phyloP scores from a whole-genome alignment of 1,140 invertebrate genomes.

The Brachystomella parvula region DNA sequence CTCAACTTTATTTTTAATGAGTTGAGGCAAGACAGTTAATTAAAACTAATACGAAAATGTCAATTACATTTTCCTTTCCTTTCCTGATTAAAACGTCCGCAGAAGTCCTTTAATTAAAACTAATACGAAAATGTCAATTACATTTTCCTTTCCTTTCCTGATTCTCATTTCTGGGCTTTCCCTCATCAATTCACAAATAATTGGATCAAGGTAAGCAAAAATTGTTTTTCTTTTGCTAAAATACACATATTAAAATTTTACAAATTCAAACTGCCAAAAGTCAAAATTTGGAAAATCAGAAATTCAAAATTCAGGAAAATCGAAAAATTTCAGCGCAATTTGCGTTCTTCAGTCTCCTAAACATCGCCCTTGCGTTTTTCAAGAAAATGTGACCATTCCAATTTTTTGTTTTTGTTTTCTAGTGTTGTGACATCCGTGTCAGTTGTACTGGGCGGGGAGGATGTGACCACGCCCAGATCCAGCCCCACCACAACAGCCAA shows the following conservation, averaged over 20 bases:
- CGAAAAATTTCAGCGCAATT: no score
- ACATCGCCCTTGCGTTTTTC: background rate
- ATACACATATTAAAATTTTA: background rate
- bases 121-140: background rate
- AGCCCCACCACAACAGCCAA: background rate
- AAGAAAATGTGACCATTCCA: background rate
- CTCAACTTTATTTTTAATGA: background rate
- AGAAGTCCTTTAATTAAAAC: background rate
- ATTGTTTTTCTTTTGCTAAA: background rate
- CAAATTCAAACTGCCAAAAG: no score
- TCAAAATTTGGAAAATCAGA: no score
- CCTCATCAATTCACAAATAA: background rate
- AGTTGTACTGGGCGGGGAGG: constrained; percentile 13
- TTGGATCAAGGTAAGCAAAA: background rate
- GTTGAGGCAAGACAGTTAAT: background rate
- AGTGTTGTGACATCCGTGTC: constrained; percentile 35
- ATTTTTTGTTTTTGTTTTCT: constrained; percentile 7
- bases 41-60: background rate
- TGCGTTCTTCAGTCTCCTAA: no score
- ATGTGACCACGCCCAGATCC: background rate
- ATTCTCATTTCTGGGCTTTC: background rate
- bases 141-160: background rate
- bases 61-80: background rate
- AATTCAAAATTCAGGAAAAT: no score
- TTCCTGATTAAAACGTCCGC: background rate